These are phyloP conservation scores for Oscheius sp. DNA, from an alignment of 2,888 invertebrate genomes.

Conservation along the genomic window DNA sequence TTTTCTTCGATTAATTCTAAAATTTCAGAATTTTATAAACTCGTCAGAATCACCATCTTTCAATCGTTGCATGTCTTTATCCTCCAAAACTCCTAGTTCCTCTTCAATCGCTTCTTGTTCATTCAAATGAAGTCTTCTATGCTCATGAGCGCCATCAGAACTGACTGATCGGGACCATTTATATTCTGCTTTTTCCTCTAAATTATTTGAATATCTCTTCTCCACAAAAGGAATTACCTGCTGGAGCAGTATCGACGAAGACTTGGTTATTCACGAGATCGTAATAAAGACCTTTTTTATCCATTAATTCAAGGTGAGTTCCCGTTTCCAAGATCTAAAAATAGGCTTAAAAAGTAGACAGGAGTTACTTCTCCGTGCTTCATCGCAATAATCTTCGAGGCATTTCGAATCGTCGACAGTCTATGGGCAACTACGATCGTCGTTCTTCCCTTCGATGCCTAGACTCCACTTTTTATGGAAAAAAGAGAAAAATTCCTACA, in stretches of 20 bases:
- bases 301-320: neutral
- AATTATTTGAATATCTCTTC: too few relatives aligned
- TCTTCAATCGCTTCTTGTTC: neutral
- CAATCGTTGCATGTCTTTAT: neutral
- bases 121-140: neutral
- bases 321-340: slow-evolving; percentile 1
- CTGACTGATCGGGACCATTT: slow-evolving; percentile 5
- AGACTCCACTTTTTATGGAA: neutral
- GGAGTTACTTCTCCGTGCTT: slow-evolving; percentile 68
- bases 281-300: neutral
- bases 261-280: slow-evolving; percentile 9
- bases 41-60: slow-evolving; percentile 14
- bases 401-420: slow-evolving; percentile 73
- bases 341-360: neutral
- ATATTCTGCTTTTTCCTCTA: slow-evolving; percentile 9
- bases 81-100: slow-evolving; percentile 3
- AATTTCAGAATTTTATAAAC: neutral
- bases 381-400: slow-evolving; percentile 73
- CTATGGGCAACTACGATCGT: slow-evolving; percentile 73
- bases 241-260: neutral
- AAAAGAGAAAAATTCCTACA: slow-evolving; percentile 1
- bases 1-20: slow-evolving; percentile 39
- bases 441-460: slow-evolving; percentile 70
- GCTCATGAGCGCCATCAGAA: slow-evolving; percentile 1
- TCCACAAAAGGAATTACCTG: too few relatives aligned